Conservation (phyloP, 2,797 vertebrate genomes). For the Microhierax caerulescens region DNA sequence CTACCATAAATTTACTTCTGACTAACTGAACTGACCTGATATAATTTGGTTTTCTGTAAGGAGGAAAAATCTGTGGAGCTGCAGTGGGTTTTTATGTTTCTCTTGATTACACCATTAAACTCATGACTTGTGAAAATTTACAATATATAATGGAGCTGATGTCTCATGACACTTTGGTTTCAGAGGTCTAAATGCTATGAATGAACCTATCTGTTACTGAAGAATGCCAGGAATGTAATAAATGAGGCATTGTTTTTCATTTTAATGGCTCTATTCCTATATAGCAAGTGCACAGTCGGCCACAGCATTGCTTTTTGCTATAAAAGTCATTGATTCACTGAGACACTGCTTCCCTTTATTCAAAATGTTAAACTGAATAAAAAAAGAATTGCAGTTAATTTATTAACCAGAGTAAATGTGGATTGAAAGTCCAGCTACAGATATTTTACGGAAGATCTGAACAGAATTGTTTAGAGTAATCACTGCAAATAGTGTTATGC, state of each 20-base stretch:
- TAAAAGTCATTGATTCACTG: background rate
- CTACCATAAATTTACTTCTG: background rate
- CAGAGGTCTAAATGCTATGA: background rate
- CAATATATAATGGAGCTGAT: constrained; percentile 28
- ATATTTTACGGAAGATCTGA: background rate
- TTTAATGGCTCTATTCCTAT: constrained; percentile 12
- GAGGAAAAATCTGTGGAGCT: background rate
- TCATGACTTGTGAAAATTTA: background rate
- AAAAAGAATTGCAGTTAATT: background rate
- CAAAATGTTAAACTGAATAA: background rate
- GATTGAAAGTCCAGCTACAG: background rate
- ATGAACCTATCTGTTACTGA: constrained; percentile 44
- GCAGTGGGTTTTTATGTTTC: background rate
- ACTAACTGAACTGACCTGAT: background rate
- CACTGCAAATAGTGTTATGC: background rate
- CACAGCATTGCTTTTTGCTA: background rate
- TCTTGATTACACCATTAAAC: background rate
- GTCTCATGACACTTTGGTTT: constrained; percentile 11
- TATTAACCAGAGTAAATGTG: background rate
- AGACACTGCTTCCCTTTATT: background rate
- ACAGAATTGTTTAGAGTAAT: background rate
- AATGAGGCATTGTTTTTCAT: constrained; percentile 28
- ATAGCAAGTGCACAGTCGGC: background rate
- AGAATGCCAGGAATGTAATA: constrained; percentile 14
- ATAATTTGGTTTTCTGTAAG: background rate